Evolutionary conservation across 2,888 invertebrate species (phyloP), one percentile per base, ranked within the genome.

Genomic region (Ellobium chinense): DNA sequence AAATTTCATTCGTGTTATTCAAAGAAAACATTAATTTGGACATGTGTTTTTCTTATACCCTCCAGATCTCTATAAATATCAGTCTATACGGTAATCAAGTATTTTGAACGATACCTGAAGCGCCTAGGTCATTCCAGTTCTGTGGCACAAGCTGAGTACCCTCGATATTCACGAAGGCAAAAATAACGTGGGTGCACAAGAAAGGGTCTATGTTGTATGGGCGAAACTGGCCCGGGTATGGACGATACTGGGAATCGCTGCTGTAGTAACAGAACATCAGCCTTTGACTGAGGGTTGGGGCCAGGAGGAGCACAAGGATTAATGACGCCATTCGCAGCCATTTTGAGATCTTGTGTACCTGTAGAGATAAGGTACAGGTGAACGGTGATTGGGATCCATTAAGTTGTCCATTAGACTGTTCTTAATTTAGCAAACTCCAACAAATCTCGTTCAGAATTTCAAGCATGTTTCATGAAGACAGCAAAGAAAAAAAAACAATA

Each of bases 131-230:
- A 70, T 78, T 78, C 78, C 78, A 78, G 69, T 78, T 78, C 36
- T 39, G 46, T 14, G 78, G 70, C 21, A 27, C 29, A 5, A 78
- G 34, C 27, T 31, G 12, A 29, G 36, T 70, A 24, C 62, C 54
- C 34, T 70, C 18, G 29, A 78, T 46, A 34, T 70, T 62, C 5
- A 68, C 82, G 37, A 83, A 83, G 29, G 82, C 82, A 56, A 74
- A 80, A 63, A 83, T 80, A 76, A 83, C 9, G 70, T 83, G 80
- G 1, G 80, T 70, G 54, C 82, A 83, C 34, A 83, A 68, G 7
- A 37, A 31, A 34, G 66, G 31, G 70, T 83, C 82, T 12, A 83
- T 62, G 70, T 83, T 69, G n/a, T 56, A 46, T 0, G 82, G 82
- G 36, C 58, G 62, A 60, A 78, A 83, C 39, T 46, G 62, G 34